phyloP scores from a whole-genome alignment of 1,140 invertebrate species.

The Drosophila kanapiae region DNA sequence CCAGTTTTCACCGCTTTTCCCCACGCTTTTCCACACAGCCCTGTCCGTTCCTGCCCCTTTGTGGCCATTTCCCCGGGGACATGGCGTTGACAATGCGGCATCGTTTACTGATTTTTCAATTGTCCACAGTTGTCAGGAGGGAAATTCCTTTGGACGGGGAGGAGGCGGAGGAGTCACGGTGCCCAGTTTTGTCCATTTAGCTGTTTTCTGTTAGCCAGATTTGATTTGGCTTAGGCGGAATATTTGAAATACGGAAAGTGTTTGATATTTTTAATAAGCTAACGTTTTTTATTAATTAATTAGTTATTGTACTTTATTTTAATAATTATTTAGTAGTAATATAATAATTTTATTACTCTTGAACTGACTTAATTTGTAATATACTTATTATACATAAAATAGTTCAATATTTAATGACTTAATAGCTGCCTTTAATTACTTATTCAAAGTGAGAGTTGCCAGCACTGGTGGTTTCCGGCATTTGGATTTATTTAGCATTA shows the following conservation, averaged over 20 bases:
- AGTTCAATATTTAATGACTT: too few relatives aligned
- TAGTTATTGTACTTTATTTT: neutral
- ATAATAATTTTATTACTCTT: too few relatives aligned
- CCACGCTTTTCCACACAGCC: constrained; percentile 4
- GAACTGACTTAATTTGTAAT: too few relatives aligned
- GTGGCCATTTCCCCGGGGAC: constrained; percentile 1
- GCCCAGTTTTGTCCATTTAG: neutral
- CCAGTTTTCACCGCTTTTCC: constrained; percentile 2
- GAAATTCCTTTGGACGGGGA: constrained; percentile 27
- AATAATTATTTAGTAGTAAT: too few relatives aligned
- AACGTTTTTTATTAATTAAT: neutral
- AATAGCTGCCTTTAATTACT: neutral
- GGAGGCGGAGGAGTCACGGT: neutral
- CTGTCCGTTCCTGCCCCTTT: neutral
- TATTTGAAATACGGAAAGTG: neutral
- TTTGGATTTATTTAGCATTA: constrained; percentile 41
- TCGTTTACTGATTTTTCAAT: constrained; percentile 62
- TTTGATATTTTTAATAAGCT: neutral
- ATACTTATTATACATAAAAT: too few relatives aligned
- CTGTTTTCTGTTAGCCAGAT: neutral
- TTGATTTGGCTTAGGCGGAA: neutral
- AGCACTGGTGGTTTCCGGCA: constrained; percentile 1
- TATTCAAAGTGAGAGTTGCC: neutral
- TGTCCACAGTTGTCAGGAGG: constrained; percentile 27
- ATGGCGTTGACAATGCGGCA: constrained; percentile 47